phyloP scores from a whole-genome alignment of 2,797 vertebrate genomes.

The Xenops minutus region DNA sequence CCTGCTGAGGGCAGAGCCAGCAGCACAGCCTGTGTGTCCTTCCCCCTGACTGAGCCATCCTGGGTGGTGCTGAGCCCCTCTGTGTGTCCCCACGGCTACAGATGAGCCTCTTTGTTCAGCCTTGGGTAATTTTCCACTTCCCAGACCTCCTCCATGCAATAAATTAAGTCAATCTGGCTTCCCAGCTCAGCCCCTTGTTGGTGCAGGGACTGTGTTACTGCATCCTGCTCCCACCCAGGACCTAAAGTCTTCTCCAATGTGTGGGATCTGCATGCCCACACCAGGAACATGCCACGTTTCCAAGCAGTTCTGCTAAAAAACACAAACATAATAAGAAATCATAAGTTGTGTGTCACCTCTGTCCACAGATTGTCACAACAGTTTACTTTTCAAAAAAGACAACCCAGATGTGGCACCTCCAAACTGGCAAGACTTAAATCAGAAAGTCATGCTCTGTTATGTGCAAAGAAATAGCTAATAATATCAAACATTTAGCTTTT shows the following conservation, averaged over 20 bases:
- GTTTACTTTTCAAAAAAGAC: background rate
- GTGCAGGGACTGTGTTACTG: background rate
- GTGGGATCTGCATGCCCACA: background rate
- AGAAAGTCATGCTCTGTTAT: background rate
- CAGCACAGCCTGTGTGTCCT: background rate
- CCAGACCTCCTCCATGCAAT: background rate
- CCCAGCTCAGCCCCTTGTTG: background rate
- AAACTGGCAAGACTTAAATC: background rate
- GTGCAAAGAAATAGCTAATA: background rate
- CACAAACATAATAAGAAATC: background rate
- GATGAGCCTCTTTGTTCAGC: constrained; percentile 11
- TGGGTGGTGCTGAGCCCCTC: background rate
- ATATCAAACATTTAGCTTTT: background rate
- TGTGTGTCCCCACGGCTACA: background rate
- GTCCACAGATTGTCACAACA: background rate
- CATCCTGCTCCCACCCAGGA: background rate
- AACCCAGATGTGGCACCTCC: background rate
- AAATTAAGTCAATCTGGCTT: constrained; percentile 1
- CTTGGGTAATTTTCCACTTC: constrained; percentile 22
- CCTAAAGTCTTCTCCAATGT: fast-evolving
- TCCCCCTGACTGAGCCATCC: fast-evolving
- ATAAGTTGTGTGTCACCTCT: background rate
- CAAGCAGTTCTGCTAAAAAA: background rate
- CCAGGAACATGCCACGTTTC: fast-evolving
- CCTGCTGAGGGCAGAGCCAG: background rate